A percentile compares a stretch with the other conserved stretches of the same genome.
phyloP scores from a whole-genome alignment of 2,888 invertebrate species.

The Itoplectis maculator region DNA sequence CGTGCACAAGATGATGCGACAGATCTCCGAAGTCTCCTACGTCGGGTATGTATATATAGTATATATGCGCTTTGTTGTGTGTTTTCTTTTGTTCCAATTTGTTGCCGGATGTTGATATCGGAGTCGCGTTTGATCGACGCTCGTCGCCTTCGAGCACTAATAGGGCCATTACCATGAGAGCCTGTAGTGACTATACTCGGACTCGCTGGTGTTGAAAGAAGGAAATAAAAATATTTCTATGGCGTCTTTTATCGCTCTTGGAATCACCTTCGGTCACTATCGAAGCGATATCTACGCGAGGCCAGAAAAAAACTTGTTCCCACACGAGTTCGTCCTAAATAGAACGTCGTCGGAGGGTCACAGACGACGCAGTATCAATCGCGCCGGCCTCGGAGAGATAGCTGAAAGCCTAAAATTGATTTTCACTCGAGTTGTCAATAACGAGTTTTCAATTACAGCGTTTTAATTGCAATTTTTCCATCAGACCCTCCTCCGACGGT shows the following conservation, averaged over 20 bases:
- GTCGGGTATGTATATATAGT: constrained; percentile 81
- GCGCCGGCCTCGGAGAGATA: no score
- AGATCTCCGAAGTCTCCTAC: constrained; percentile 82
- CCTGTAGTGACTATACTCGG: background rate
- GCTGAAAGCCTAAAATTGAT: no score
- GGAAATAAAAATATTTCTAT: background rate
- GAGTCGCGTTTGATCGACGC: background rate
- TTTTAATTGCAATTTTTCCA: no score
- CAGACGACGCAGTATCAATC: background rate
- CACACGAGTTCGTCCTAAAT: background rate
- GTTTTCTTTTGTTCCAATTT: background rate
- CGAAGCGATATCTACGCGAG: background rate
- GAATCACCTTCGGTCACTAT: background rate
- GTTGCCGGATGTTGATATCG: no score
- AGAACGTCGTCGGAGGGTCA: no score
- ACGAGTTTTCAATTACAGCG: background rate
- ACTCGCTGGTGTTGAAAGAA: background rate
- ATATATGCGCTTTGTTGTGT: no score
- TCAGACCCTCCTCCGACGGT: no score
- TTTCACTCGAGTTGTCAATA: background rate
- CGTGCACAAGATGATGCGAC: constrained; percentile 79
- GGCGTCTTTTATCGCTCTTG: background rate
- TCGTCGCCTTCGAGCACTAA: no score
- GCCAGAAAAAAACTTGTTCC: background rate
- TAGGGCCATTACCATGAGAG: no score